A percentile compares a stretch with the other conserved stretches of the same genome.
phyloP scores from a whole-genome alignment of 2,113 vertebrate species.

The Turnix velox region DNA sequence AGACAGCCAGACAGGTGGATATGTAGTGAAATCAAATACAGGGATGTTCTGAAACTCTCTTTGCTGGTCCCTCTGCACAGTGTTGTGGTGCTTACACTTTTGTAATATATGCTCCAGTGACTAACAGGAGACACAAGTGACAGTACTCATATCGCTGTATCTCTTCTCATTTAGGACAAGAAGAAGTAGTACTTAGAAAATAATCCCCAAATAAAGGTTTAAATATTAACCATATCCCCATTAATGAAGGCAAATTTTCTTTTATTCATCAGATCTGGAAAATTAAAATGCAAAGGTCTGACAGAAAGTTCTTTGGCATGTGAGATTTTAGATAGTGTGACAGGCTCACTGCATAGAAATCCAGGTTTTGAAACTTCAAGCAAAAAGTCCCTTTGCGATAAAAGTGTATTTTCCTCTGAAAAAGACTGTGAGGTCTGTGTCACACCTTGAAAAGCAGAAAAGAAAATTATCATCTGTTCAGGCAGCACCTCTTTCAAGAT shows the following conservation, averaged over 20 bases:
- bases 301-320: not conserved
- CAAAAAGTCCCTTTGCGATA: not conserved
- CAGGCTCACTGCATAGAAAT: not conserved
- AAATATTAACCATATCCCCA: not conserved
- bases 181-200: not conserved
- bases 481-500: not conserved
- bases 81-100: not conserved
- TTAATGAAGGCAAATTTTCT: not conserved
- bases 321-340: not conserved
- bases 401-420: not conserved
- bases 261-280: not conserved
- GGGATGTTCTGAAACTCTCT: not conserved
- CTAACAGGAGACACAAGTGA: not conserved
- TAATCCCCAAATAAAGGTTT: not conserved
- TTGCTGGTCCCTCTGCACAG: not conserved
- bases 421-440: not conserved
- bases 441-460: not conserved
- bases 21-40: not conserved
- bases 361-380: not conserved
- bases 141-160: not conserved
- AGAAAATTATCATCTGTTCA: not conserved
- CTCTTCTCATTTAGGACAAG: not conserved
- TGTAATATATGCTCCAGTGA: not conserved
- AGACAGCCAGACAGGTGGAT: not conserved
- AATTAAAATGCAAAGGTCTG: not conserved